Conservation (phyloP, 2,888 invertebrate genomes). For the Cryptocheilus praepositus region DNA sequence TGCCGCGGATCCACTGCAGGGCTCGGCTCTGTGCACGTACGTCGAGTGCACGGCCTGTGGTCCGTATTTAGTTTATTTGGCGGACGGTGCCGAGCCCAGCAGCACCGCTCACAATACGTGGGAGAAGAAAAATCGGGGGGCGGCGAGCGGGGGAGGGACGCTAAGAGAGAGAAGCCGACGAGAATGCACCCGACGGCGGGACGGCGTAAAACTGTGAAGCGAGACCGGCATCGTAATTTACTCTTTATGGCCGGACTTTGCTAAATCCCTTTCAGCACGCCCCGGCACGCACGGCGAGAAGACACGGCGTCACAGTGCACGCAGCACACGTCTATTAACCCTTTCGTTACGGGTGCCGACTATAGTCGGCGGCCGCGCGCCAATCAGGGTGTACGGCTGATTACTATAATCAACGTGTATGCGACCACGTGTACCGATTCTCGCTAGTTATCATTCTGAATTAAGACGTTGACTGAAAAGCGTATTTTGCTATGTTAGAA, state of each 20-base stretch:
- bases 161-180: background rate
- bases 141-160: background rate
- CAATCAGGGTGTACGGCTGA: too few relatives aligned
- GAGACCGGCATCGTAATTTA: slow-evolving; percentile 67
- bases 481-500: too few relatives aligned
- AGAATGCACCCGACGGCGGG: slow-evolving; percentile 14
- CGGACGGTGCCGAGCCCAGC: slow-evolving; percentile 1
- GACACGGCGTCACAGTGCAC: too few relatives aligned
- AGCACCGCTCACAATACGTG: slow-evolving; percentile 1
- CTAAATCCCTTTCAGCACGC: slow-evolving; percentile 61
- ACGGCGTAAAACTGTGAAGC: slow-evolving; percentile 63
- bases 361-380: too few relatives aligned
- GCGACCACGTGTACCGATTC: too few relatives aligned
- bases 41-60: background rate
- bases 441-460: too few relatives aligned
- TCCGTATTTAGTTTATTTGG: slow-evolving; percentile 5
- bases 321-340: background rate
- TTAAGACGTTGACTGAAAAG: too few relatives aligned
- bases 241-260: slow-evolving; percentile 66
- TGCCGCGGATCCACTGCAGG: slow-evolving; percentile 7
- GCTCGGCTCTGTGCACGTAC: slow-evolving; percentile 4
- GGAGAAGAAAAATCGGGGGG: background rate
- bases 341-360: too few relatives aligned
- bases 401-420: too few relatives aligned
- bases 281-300: slow-evolving; percentile 29